Evolutionary conservation across 92 coral and sea anemone species (phyloP).

Genomic region (Hydrozoanthus gracilis): DNA sequence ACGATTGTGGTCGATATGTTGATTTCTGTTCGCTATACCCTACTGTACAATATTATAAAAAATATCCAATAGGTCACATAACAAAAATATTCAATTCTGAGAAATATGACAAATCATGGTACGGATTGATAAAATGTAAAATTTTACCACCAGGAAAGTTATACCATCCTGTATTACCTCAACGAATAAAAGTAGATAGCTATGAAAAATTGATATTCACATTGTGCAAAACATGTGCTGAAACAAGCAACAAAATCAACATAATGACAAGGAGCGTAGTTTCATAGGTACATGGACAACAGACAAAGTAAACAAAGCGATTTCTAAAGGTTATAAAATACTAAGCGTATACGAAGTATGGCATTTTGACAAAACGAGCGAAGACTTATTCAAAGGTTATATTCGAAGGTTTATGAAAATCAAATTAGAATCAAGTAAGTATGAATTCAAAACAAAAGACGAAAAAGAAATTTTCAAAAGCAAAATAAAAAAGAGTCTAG

Average conservation of each 20-base stretch:
- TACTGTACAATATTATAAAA: neutral
- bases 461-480: conserved; percentile 28
- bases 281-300: neutral
- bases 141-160: neutral
- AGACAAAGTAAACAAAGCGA: conserved; percentile 35
- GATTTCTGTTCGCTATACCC: neutral
- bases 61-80: conserved; percentile 12
- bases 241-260: conserved; percentile 11
- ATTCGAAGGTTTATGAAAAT: too few relatives aligned
- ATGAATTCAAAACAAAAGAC: neutral
- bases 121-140: conserved; percentile 28
- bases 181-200: conserved; percentile 7
- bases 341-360: too few relatives aligned
- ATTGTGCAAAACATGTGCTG: too few relatives aligned
- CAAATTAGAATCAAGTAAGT: too few relatives aligned
- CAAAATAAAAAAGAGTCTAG: neutral
- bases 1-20: too few relatives aligned
- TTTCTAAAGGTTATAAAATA: too few relatives aligned
- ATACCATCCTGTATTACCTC: conserved; percentile 50
- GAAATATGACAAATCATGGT: conserved; percentile 16
- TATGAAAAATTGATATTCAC: too few relatives aligned
- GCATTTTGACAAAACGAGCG: conserved; percentile 3
- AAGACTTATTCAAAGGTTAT: conserved; percentile 40
- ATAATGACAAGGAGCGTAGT: neutral
- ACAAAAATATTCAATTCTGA: conserved; percentile 31